Conservation (phyloP, 2,888 invertebrate species). For the Drosophila siamana region DNA sequence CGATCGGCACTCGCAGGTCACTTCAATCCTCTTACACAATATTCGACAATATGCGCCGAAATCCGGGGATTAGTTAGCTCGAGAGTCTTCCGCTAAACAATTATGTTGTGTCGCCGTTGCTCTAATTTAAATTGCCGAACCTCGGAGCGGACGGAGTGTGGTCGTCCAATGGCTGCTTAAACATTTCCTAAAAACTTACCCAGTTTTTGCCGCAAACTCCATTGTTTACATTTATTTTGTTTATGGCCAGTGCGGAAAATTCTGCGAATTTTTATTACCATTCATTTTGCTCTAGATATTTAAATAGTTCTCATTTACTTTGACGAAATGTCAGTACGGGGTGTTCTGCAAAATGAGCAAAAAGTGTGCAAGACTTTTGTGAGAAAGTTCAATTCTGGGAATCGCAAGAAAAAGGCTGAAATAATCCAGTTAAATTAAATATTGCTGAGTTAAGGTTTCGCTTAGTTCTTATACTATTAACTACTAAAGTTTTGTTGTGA, state of each 20-base stretch:
- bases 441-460: not conserved
- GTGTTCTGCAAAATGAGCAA: slow-evolving; percentile 39
- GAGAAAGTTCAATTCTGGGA: slow-evolving; percentile 21
- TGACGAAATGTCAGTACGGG: not conserved
- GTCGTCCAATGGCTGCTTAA: slow-evolving; percentile 46
- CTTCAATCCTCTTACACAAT: slow-evolving; percentile 69
- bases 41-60: slow-evolving; percentile 68
- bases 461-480: not conserved
- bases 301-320: slow-evolving; percentile 8
- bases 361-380: slow-evolving; percentile 34
- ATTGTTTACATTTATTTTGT: slow-evolving; percentile 56
- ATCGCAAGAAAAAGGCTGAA: not conserved
- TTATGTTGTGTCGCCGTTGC: slow-evolving; percentile 63
- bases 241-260: slow-evolving; percentile 56
- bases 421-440: not conserved
- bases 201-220: slow-evolving; percentile 65
- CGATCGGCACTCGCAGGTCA: slow-evolving; percentile 43
- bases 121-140: slow-evolving; percentile 72
- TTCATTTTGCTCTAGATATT: slow-evolving; percentile 16
- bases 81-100: slow-evolving; percentile 51
- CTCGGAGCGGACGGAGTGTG: slow-evolving; percentile 22
- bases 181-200: slow-evolving; percentile 71
- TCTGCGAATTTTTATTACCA: slow-evolving; percentile 58
- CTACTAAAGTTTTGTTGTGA: too few relatives aligned
- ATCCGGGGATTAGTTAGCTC: slow-evolving; percentile 68